A percentile compares a stretch with the other conserved stretches of the same genome.
These are phyloP conservation scores for Pheucticus melanocephalus DNA, from an alignment of 2,113 vertebrate genomes.

Conservation along the genomic window DNA sequence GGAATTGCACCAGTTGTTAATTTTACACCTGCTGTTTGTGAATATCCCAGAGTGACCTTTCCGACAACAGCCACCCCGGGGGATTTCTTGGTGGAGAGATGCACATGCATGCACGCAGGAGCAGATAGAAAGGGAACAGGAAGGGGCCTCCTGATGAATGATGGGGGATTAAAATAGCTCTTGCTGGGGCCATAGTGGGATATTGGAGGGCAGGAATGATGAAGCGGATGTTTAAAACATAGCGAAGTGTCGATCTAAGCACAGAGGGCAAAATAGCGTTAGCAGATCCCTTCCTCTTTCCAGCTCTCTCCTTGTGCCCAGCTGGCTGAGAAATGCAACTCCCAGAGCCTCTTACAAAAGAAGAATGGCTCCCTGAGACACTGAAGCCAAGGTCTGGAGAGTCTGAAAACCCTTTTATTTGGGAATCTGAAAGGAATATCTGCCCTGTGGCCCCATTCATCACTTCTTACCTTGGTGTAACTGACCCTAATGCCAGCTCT, in stretches of 20 bases:
- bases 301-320: conserved; percentile 11
- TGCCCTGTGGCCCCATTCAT: neutral
- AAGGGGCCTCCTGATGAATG: conserved; percentile 59
- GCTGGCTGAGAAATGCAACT: neutral
- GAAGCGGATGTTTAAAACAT: conserved; percentile 63
- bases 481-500: neutral
- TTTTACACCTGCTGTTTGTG: conserved; percentile 55
- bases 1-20: conserved; percentile 29
- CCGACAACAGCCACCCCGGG: neutral
- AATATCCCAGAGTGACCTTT: conserved; percentile 58
- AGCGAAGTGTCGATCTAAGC: conserved; percentile 35
- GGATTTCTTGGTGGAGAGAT: conserved; percentile 23
- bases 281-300: conserved; percentile 55
- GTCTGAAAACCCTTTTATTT: neutral
- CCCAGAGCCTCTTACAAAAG: neutral
- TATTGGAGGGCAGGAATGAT: conserved; percentile 19
- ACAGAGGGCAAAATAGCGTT: conserved; percentile 34
- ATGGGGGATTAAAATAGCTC: conserved; percentile 68
- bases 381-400: neutral
- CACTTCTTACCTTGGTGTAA: neutral
- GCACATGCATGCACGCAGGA: neutral
- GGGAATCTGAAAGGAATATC: neutral
- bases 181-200: conserved; percentile 34
- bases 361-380: neutral
- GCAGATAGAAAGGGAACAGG: conserved; percentile 44